A percentile compares a stretch with the other conserved stretches of the same genome.
phyloP scores from a whole-genome alignment of 2,888 invertebrate species.

The Bellardia pandia region DNA sequence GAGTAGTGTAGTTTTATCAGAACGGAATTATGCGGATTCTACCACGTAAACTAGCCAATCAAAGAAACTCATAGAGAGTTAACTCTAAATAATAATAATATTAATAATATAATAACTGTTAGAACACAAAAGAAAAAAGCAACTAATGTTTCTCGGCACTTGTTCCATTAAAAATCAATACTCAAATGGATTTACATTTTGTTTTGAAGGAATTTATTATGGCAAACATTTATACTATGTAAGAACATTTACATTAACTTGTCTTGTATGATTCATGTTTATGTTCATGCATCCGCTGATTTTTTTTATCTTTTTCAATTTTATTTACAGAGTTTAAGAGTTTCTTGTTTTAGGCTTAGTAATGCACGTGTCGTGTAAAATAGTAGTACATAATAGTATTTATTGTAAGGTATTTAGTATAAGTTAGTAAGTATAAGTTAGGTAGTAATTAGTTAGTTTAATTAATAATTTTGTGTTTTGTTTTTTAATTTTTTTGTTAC shows the following conservation, averaged over 20 bases:
- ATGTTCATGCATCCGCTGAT: slow-evolving; percentile 8
- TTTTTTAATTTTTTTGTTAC: neutral
- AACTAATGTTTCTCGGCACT: no score
- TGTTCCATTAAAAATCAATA: neutral
- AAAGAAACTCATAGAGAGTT: no score
- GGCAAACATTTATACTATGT: slow-evolving; percentile 47
- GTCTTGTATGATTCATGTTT: slow-evolving; percentile 13
- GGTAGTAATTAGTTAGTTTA: no score
- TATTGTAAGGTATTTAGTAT: neutral
- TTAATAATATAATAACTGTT: no score
- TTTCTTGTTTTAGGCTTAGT: slow-evolving; percentile 23
- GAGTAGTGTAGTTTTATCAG: no score
- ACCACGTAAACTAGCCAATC: no score
- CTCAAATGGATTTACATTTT: neutral
- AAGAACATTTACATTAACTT: slow-evolving; percentile 38
- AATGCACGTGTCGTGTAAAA: slow-evolving; percentile 21
- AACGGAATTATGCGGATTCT: no score
- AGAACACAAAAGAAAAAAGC: no score
- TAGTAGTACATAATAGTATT: neutral
- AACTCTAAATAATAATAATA: no score
- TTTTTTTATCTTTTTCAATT: neutral
- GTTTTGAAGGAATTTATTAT: slow-evolving; percentile 53
- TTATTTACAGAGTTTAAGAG: slow-evolving; percentile 37
- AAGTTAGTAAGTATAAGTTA: no score
- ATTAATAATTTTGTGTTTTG: neutral